Evolutionary conservation across 2,797 vertebrate species (phyloP).

Genomic region (Sparidentex hasta): DNA sequence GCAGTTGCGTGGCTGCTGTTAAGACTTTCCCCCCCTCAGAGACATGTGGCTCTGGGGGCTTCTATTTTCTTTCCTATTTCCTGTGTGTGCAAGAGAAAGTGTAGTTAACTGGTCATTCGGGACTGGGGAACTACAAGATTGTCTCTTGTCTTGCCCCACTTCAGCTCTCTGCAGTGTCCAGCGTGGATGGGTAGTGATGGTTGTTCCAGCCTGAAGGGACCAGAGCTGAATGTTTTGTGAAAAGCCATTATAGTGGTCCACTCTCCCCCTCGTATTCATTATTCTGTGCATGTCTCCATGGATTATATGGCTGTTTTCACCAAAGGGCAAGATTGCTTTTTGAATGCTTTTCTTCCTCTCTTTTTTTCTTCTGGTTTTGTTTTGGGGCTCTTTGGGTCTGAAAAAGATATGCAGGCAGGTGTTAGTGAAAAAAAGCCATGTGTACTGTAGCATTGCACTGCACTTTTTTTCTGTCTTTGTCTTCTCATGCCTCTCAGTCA

Average conservation of each 20-base stretch:
- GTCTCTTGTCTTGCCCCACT: conserved; percentile 29
- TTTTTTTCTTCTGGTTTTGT: conserved; percentile 25
- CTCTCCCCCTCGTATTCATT: conserved; percentile 66
- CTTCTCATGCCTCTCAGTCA: conserved; percentile 56
- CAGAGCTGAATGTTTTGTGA: conserved; percentile 67
- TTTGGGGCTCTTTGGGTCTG: conserved; percentile 36
- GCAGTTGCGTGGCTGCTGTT: conserved; percentile 60
- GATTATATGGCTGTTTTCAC: conserved; percentile 68
- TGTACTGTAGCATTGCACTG: conserved; percentile 44
- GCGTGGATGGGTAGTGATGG: conserved; percentile 45
- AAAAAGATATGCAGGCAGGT: conserved; percentile 58
- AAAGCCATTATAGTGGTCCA: conserved; percentile 68
- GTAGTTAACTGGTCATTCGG: conserved; percentile 39
- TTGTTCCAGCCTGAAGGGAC: conserved; percentile 66
- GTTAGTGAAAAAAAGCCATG: conserved; percentile 47
- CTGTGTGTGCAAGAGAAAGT: conserved; percentile 52
- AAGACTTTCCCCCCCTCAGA: conserved; percentile 60
- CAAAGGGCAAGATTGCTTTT: conserved; percentile 58
- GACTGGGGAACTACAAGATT: conserved; percentile 33
- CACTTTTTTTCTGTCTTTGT: conserved; percentile 45
- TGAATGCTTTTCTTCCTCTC: background rate
- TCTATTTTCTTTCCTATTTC: conserved; percentile 58
- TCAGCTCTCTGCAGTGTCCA: conserved; percentile 33
- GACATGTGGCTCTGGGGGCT: conserved; percentile 63
- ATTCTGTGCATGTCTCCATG: conserved; percentile 56